Base-by-base conservation (phyloP, 2,797 vertebrate genomes). In the Ctenopoma multispine region DNA sequence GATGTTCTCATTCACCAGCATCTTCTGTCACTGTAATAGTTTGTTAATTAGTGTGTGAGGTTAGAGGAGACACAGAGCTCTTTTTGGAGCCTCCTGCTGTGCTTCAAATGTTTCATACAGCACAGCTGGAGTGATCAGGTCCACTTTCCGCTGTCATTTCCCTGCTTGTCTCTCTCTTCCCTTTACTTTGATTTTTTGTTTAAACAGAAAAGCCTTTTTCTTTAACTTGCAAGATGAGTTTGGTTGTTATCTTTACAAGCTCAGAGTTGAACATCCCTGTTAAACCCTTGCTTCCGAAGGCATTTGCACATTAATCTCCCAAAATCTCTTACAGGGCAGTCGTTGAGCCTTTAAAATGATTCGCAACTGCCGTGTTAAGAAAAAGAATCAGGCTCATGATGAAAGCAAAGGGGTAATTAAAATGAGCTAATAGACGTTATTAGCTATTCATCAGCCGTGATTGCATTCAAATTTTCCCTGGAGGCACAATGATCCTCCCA, bases 391-490 rank as follows among this genome's bases (percentile, higher is more conserved):
- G 71, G 27, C 27, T 49, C 0, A 15, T 77, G 84, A 82, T 77
- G 68, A 85, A 86, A 73, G 77, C 80, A 71, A 63, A 83, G 63
- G 64, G 51, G 74, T 87, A 75, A 90, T 90, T 92, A 85, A 84
- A 81, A 81, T 63, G 72, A 81, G 75, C 79, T 89, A 89, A 90
- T 82, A 74, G 79, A 69, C 20, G 29, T 80, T 77, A 90, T 87
- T 89, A 86, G 86, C 73, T 68, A 81, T 90, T 84, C 78, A 77
- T 90, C 84, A 82, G 77, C 81, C 44, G 66, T 61, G 47, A 71
- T 63, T 76, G 79, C 58, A 51, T 64, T 79, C 74, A 68, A 75
- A 75, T 57, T 77, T 79, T 62, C 78, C 84, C 83, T 12, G 21
- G 72, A 80, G 87, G 71, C 66, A 1, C 48, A 4, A 58, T 23